Evolutionary conservation across 1,140 invertebrate genomes (phyloP).

Genomic region (Lycorma delicatula): DNA sequence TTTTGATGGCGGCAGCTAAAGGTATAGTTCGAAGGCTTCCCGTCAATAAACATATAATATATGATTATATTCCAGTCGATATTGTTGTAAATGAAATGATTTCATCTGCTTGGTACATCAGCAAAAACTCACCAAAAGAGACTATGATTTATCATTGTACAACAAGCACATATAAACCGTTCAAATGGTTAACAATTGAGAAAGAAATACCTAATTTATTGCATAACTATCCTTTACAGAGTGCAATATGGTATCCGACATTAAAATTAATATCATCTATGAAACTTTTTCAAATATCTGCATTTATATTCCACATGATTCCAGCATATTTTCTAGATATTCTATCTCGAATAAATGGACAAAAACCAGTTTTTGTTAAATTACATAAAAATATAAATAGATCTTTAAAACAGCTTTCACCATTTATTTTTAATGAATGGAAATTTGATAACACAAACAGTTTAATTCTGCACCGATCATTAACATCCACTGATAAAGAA

Average conservation of each 20-base stretch:
- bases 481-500: slow-evolving; percentile 55
- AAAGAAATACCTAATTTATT: slow-evolving; percentile 53
- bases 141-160: slow-evolving; percentile 82
- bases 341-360: slow-evolving; percentile 56
- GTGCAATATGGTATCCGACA: slow-evolving; percentile 77
- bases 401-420: slow-evolving; percentile 67
- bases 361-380: slow-evolving; percentile 76
- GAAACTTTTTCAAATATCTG: slow-evolving; percentile 61
- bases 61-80: slow-evolving; percentile 93
- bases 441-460: slow-evolving; percentile 69
- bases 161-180: slow-evolving; percentile 78
- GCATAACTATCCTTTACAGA: slow-evolving; percentile 63
- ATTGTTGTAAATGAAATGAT: slow-evolving; percentile 82
- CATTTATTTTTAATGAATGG: slow-evolving; percentile 91
- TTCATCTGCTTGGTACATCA: slow-evolving; percentile 67
- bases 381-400: slow-evolving; percentile 79
- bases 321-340: slow-evolving; percentile 74
- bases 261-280: slow-evolving; percentile 65
- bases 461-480: slow-evolving; percentile 51
- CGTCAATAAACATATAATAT: slow-evolving; percentile 60
- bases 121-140: slow-evolving; percentile 30
- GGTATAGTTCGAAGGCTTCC: slow-evolving; percentile 80
- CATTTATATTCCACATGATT: slow-evolving; percentile 75
- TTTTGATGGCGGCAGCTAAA: slow-evolving; percentile 88
- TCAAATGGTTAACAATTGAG: slow-evolving; percentile 67